phyloP scores from a whole-genome alignment of 1,140 invertebrate genomes.

The Zaprionus nigranus region DNA sequence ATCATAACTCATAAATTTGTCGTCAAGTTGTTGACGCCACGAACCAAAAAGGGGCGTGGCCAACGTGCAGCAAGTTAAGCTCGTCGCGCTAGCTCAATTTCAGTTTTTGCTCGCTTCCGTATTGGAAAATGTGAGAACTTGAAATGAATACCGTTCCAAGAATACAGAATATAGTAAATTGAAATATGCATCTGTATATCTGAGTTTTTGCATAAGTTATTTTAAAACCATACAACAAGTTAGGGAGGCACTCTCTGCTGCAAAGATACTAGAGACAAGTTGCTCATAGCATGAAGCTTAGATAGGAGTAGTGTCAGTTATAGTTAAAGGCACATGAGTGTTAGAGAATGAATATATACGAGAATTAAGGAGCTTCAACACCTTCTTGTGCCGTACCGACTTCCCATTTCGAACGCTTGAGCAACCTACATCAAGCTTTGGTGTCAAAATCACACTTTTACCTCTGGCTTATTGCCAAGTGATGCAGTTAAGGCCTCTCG shows the following conservation, averaged over 20 bases:
- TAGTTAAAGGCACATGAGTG: neutral
- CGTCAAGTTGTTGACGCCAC: conserved; percentile 64
- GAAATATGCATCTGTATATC: too few species aligned
- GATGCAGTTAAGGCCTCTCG: conserved; percentile 10
- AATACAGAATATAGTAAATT: too few species aligned
- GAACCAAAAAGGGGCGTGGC: conserved; percentile 30
- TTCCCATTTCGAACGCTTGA: neutral
- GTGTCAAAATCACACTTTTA: conserved; percentile 37
- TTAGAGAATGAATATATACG: neutral
- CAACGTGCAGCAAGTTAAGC: conserved; percentile 20
- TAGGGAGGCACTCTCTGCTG: too few species aligned
- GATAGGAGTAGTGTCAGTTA: neutral
- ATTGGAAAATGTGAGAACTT: neutral
- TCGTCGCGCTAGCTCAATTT: conserved; percentile 1
- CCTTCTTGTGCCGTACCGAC: neutral
- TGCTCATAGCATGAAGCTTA: neutral
- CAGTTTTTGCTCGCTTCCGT: neutral
- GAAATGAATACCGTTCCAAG: neutral
- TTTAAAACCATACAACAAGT: too few species aligned
- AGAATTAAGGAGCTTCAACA: neutral
- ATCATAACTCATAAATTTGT: conserved; percentile 55
- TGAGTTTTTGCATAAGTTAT: too few species aligned
- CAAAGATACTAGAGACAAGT: too few species aligned
- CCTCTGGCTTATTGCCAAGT: neutral
- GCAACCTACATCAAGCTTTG: conserved; percentile 2